Conservation (phyloP, 2,888 invertebrate genomes). For the Mallateleia sp. region DNA sequence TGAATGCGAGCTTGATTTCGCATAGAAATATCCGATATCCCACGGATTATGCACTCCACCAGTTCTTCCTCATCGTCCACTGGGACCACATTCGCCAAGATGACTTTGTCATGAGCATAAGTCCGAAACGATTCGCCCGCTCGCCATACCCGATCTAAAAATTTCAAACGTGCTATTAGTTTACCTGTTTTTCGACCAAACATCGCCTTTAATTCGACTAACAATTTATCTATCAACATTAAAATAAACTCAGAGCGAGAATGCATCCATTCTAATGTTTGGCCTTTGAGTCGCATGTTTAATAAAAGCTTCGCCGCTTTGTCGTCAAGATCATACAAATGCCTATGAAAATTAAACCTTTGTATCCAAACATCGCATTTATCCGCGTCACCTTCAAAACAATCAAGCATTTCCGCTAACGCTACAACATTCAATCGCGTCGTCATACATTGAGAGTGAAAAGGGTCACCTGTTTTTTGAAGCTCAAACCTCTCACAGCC, state of each 20-base stretch:
- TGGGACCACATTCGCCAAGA: slow-evolving; percentile 4
- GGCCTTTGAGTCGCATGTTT: slow-evolving; percentile 10
- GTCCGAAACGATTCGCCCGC: background rate
- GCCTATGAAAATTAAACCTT: background rate
- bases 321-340: slow-evolving; percentile 12
- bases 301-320: background rate
- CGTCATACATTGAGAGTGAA: too few relatives aligned
- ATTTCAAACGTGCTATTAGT: slow-evolving; percentile 24
- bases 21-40: background rate
- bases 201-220: slow-evolving; percentile 4
- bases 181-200: slow-evolving; percentile 28
- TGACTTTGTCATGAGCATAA: background rate
- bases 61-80: background rate
- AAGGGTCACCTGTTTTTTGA: too few relatives aligned
- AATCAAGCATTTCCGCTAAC: slow-evolving; percentile 19
- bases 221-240: slow-evolving; percentile 8
- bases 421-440: too few relatives aligned
- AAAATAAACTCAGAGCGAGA: slow-evolving; percentile 12
- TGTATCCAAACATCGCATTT: slow-evolving; percentile 1
- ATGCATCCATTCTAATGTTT: slow-evolving; percentile 18
- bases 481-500: too few relatives aligned
- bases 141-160: slow-evolving; percentile 22
- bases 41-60: slow-evolving; percentile 5
- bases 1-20: background rate
- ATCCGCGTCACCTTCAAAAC: background rate